Conservation (phyloP, 2,888 invertebrate genomes). For the Clostera curtula region DNA sequence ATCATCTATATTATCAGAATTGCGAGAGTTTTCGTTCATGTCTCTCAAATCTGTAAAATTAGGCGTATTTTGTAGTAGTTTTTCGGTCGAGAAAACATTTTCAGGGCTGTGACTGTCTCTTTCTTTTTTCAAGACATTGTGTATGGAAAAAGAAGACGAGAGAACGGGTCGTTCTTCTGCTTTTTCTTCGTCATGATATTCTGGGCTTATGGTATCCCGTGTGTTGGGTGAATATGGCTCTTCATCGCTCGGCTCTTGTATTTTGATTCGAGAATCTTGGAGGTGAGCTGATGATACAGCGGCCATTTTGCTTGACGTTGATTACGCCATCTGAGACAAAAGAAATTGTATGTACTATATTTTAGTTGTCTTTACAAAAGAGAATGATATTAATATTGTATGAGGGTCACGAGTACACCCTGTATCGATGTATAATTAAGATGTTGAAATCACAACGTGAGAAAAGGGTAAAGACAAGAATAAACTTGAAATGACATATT, state of each 20-base stretch:
- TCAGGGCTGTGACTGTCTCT: constrained; percentile 62
- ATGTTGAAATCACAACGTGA: no score
- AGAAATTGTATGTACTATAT: neutral
- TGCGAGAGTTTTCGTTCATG: constrained; percentile 33
- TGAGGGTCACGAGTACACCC: no score
- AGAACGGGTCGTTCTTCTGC: constrained; percentile 44
- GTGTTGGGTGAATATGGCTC: constrained; percentile 63
- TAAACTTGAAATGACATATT: no score
- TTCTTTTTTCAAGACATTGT: constrained; percentile 68
- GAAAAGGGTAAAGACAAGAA: no score
- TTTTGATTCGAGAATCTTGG: constrained; percentile 52
- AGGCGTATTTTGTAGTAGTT: constrained; percentile 60
- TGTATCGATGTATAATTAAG: no score
- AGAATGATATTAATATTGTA: no score
- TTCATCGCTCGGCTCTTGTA: constrained; percentile 65
- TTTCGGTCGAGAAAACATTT: constrained; percentile 68
- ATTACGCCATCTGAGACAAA: constrained; percentile 60
- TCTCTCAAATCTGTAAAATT: constrained; percentile 44
- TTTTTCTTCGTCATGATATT: constrained; percentile 58
- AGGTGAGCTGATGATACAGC: constrained; percentile 64
- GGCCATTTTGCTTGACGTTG: constrained; percentile 46
- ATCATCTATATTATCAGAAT: constrained; percentile 45
- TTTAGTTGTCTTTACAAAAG: no score
- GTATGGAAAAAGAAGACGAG: constrained; percentile 64
- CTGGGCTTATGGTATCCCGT: constrained; percentile 55